These are phyloP conservation scores for Phalacrocorax aristotelis DNA, from an alignment of 2,113 vertebrate species.

Conservation along the genomic window DNA sequence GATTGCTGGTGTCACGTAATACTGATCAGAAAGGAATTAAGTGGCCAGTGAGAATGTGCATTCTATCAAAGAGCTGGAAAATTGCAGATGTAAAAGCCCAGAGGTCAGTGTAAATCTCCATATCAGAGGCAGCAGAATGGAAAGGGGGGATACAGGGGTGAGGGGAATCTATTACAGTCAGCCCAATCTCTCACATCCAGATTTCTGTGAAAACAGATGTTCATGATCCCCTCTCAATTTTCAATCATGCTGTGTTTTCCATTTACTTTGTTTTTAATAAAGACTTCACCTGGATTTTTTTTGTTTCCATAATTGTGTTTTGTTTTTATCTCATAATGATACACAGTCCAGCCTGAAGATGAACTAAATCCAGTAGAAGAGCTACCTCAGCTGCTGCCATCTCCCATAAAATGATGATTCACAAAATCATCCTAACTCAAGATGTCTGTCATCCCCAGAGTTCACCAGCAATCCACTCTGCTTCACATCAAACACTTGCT, in stretches of 20 bases:
- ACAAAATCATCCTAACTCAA: background rate
- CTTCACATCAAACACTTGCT: background rate
- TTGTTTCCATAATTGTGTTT: background rate
- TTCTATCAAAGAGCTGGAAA: slow-evolving; percentile 67
- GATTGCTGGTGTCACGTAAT: slow-evolving; percentile 39
- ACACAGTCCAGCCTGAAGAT: background rate
- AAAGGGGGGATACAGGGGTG: background rate
- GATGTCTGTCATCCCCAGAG: background rate
- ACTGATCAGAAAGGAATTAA: slow-evolving; percentile 70
- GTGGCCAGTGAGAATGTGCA: slow-evolving; percentile 57
- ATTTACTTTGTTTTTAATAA: background rate
- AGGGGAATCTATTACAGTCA: slow-evolving; percentile 55
- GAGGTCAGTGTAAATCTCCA: slow-evolving; percentile 72
- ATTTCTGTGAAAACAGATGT: slow-evolving; percentile 43
- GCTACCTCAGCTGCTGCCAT: background rate
- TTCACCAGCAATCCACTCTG: background rate
- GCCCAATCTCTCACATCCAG: slow-evolving; percentile 12
- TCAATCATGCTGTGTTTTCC: background rate
- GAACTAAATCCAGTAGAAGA: background rate
- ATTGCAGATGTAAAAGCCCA: slow-evolving; percentile 66
- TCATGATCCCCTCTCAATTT: slow-evolving; percentile 16
- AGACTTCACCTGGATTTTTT: background rate
- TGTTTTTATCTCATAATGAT: background rate
- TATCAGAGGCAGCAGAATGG: slow-evolving; percentile 61
- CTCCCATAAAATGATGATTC: background rate